Conservation (phyloP, 2,888 invertebrate genomes). For the Tipula confusa region DNA sequence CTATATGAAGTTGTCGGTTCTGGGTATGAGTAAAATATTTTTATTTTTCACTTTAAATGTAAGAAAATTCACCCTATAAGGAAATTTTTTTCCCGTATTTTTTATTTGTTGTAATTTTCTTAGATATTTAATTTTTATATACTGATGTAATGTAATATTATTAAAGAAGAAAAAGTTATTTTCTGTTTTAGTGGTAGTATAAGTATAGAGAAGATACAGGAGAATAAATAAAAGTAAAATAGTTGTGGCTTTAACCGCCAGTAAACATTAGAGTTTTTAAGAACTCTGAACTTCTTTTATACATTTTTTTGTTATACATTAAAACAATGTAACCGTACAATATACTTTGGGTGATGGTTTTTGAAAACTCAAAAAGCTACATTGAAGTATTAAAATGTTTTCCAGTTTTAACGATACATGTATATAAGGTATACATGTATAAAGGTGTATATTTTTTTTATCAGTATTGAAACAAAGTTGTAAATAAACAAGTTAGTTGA, state of each 20-base stretch:
- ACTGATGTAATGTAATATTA: background rate
- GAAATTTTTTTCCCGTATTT: background rate
- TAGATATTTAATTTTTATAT: slow-evolving; percentile 3
- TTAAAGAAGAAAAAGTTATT: background rate
- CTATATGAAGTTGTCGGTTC: background rate
- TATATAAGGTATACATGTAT: too few species aligned
- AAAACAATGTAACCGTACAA: background rate
- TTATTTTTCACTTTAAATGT: background rate
- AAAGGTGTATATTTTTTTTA: background rate
- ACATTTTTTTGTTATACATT: too few species aligned
- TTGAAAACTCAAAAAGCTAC: background rate
- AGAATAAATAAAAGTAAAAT: background rate
- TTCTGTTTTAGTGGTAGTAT: background rate
- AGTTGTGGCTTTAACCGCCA: slow-evolving; percentile 3
- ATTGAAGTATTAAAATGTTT: background rate
- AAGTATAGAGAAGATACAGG: background rate
- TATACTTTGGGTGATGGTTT: background rate
- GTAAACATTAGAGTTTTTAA: background rate
- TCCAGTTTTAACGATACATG: background rate
- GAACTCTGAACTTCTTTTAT: background rate
- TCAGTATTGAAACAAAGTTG: background rate
- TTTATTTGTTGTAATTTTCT: background rate
- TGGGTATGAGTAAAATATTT: background rate
- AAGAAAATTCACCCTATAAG: slow-evolving; percentile 12
- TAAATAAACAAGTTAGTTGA: background rate